Percentiles rank a stretch among this genome's conserved stretches.
phyloP scores from a whole-genome alignment of 23 tunicate species.

The Trididemnum clinides region DNA sequence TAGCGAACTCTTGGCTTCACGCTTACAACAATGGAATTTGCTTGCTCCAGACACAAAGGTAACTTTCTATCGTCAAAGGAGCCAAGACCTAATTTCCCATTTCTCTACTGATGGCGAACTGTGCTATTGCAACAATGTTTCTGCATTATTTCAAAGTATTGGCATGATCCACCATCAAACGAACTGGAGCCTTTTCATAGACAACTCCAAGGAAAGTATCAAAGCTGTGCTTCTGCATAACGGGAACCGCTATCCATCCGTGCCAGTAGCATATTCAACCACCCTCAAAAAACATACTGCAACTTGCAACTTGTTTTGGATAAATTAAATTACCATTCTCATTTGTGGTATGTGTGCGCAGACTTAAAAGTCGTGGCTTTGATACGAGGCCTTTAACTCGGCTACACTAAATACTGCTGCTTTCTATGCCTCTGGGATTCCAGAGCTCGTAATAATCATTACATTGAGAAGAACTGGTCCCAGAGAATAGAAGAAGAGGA shows the following conservation, averaged over 20 bases:
- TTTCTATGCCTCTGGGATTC: conserved; percentile 42
- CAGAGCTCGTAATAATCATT: conserved; percentile 31
- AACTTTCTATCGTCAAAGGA: conserved; percentile 30
- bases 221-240: conserved; percentile 40
- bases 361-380: too few species aligned
- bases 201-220: conserved; percentile 8
- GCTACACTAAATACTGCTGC: conserved; percentile 44
- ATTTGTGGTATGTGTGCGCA: conserved; percentile 33
- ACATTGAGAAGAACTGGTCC: conserved; percentile 12
- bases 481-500: conserved; percentile 10
- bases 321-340: conserved; percentile 25
- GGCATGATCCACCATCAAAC: conserved; percentile 13
- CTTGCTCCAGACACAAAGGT: conserved; percentile 9
- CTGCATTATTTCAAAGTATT: conserved; percentile 22
- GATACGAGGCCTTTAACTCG: conserved; percentile 11
- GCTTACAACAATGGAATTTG: conserved; percentile 42
- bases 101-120: conserved; percentile 25
- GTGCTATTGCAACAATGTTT: conserved; percentile 29
- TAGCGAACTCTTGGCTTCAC: conserved; percentile 34
- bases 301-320: conserved; percentile 19
- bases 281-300: conserved; percentile 36
- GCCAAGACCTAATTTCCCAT: conserved; percentile 17
- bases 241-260: conserved; percentile 40
- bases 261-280: conserved; percentile 32
- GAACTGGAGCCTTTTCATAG: conserved; percentile 18